Base-by-base conservation (phyloP, 2,888 invertebrate species). In the Alcis repandata region DNA sequence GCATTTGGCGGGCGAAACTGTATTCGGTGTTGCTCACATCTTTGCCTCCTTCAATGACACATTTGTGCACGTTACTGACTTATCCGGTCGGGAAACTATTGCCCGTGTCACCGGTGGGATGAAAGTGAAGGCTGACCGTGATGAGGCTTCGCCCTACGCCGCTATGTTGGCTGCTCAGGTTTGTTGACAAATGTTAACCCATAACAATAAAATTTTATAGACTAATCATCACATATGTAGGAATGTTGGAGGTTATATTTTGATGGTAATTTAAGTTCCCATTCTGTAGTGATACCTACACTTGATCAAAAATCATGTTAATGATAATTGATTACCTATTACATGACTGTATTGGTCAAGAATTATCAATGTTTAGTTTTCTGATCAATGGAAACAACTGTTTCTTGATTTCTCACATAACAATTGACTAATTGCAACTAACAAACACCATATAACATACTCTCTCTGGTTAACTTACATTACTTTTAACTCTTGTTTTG, bases 111-210 rank as follows among this genome's bases (percentile, higher is more conserved):
- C 99, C 78, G 98, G 98, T 80, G 98, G 98, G 69, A 99, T 99
- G 99, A 99, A 99, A 94, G 99, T 99, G 51, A 99, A 99, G 94
- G 99, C 99, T 79, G 99, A 99, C 94, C 97, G 99, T 95, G 99
- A 99, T 93, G 99, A 99, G 94, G 98, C 99, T 73, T 99, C 99
- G 51, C 99, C 99, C 52, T 99, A 99, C 88, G 99, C 99, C 83
- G 99, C 99, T 96, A 99, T 99, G 99, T 98, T 99, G 94, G 99
- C 99, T 79, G 99, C 99, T 75, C 99, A 99, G 95, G 97, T 97
- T 73, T 69, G 84, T 87, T 73, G 75, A 63, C 63, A 13, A 6
- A 15, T n/a, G 3, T 40, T n/a, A 17, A 11, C 19, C 43, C 11
- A 7, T 1, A 38, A 38, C 13, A 13, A n/a, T 38, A 6, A 0